Base-by-base conservation (phyloP, 2,797 vertebrate genomes). In the Microchirus variegatus region DNA sequence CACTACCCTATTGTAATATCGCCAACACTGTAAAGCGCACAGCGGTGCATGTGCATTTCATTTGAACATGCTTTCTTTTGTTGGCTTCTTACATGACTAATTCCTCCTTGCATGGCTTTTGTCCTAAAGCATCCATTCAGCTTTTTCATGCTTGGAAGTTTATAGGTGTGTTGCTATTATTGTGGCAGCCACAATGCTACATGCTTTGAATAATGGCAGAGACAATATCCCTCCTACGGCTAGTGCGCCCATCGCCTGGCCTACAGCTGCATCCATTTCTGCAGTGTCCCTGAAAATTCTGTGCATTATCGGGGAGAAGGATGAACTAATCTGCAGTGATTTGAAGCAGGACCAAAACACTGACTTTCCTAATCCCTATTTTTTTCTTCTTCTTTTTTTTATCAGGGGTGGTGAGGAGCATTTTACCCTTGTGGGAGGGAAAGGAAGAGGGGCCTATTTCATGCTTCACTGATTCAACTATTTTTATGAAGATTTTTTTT, bases 271-370 rank as follows among this genome's bases (percentile, higher is more conserved):
- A 75, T 84, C 70, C 70, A 48, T 80, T 78, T 79, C 81, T 62
- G 52, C 75, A 63, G 73, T 50, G 84, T 83, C 78, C 80, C 83
- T 54, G 65, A 80, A 85, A 84, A 83, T 86, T 80, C 81, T 53
- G 63, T 60, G 77, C 86, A 90, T 90, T 90, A 89, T 89, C 84
- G 80, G 80, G 70, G 77, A 83, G 80, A 91, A 89, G 83, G 89
- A 90, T 70, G 59, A 89, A 85, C 86, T 92, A 92, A 93, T 94
- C 91, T 92, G 86, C 83, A 77, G 82, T 87, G 90, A 93, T 93
- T 92, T 93, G 89, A 91, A 92, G 90, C 89, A 81, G 74, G 81
- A 88, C 84, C 89, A 92, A 89, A 88, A 91, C 81, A 87, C 87
- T 84, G 82, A 67, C 79, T 86, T 82, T 85, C 84, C 84, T 92